Evolutionary conservation across 2,797 vertebrate genomes (phyloP).

Genomic region (Emys orbicularis): DNA sequence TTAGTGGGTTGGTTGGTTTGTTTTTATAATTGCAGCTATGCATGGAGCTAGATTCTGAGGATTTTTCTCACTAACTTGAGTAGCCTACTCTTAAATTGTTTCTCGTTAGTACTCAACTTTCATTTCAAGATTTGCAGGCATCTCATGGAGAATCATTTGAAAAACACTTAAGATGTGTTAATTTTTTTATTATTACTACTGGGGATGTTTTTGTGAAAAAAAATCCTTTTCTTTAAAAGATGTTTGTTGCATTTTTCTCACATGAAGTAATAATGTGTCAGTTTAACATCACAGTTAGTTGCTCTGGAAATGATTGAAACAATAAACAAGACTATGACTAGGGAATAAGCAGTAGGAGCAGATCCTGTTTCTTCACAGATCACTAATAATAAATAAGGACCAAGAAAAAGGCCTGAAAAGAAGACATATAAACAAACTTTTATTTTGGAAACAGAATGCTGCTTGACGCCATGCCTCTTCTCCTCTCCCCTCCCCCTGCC

Average conservation of each 20-base stretch:
- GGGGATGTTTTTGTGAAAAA: too few species aligned
- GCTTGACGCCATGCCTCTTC: not conserved
- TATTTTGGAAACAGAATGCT: not conserved
- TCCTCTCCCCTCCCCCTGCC: not conserved
- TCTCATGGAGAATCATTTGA: not conserved
- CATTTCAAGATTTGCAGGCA: not conserved
- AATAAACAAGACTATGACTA: not conserved
- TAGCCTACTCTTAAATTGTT: not conserved
- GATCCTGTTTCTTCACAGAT: not conserved
- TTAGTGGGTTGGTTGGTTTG: not conserved
- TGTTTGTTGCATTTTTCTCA: not conserved
- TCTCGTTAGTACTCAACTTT: not conserved
- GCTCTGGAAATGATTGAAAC: not conserved
- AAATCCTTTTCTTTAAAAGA: not conserved
- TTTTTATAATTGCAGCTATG: not conserved
- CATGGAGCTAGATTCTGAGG: not conserved
- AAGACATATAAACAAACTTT: not conserved
- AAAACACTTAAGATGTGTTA: not conserved
- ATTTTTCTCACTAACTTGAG: not conserved
- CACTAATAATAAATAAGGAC: not conserved
- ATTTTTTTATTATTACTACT: not conserved
- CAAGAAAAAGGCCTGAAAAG: not conserved
- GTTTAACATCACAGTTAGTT: not conserved
- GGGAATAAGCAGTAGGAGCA: not conserved
- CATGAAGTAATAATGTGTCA: not conserved